phyloP scores from a whole-genome alignment of 2,797 vertebrate genomes.

The Gymnocypris eckloni region DNA sequence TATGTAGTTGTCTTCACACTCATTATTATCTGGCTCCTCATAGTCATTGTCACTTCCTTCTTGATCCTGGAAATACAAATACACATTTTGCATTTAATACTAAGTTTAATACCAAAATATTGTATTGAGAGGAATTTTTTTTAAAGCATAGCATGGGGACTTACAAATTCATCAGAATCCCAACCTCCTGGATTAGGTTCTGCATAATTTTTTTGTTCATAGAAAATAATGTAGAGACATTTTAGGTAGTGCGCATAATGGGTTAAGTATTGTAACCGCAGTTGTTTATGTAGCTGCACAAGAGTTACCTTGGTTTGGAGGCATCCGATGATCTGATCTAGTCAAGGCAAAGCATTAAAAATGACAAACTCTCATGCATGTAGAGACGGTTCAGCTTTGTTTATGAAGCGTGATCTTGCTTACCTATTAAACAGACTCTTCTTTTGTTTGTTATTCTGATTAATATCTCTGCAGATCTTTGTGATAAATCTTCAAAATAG shows the following conservation, averaged over 20 bases:
- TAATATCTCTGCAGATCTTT: conserved; percentile 74
- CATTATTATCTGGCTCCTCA: conserved; percentile 80
- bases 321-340: too few relatives aligned
- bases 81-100: background rate
- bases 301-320: too few relatives aligned
- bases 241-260: conserved; percentile 12
- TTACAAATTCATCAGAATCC: conserved; percentile 76
- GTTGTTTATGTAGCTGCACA: background rate
- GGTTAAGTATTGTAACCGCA: background rate
- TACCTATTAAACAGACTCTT: too few relatives aligned
- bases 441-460: conserved; percentile 34
- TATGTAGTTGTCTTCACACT: conserved; percentile 66
- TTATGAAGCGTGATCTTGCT: too few relatives aligned
- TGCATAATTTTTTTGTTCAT: background rate
- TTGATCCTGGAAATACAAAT: conserved; percentile 58
- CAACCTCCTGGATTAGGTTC: conserved; percentile 51
- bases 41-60: conserved; percentile 87
- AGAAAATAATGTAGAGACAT: background rate
- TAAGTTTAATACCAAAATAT: background rate
- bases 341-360: too few relatives aligned
- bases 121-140: background rate
- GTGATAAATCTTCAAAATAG: conserved; percentile 80
- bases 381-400: too few relatives aligned
- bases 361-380: too few relatives aligned
- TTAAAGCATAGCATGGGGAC: conserved; percentile 47